Conservation (phyloP, 2,888 invertebrate genomes). For the Sepioteuthis lessoniana region DNA sequence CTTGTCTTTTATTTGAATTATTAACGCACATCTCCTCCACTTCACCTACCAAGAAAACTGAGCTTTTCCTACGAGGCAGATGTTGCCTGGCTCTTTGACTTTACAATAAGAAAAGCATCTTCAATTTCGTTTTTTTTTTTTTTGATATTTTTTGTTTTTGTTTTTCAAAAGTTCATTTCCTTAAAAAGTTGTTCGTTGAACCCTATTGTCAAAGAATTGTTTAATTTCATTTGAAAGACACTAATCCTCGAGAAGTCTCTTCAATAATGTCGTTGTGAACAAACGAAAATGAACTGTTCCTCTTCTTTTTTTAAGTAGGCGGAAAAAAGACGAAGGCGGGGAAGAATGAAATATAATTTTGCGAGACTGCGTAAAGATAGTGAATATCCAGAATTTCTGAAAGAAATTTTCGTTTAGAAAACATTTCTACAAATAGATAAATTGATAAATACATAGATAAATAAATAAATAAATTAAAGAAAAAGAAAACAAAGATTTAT, state of each 20-base stretch:
- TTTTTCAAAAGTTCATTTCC: not conserved
- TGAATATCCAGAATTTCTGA: not conserved
- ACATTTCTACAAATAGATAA: not conserved
- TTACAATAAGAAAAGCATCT: not conserved
- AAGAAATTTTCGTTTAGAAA: not conserved
- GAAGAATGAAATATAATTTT: not conserved
- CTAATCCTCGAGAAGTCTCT: not conserved
- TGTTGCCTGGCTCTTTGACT: not conserved
- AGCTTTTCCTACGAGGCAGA: slow-evolving; percentile 14
- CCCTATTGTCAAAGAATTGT: slow-evolving; percentile 21
- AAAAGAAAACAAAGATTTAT: not conserved
- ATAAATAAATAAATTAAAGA: too few species aligned
- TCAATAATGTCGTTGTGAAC: not conserved
- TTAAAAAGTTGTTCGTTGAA: not conserved
- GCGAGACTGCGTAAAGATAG: not conserved
- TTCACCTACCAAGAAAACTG: not conserved
- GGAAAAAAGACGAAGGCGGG: not conserved
- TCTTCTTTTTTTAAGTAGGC: not conserved
- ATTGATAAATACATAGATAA: too few species aligned
- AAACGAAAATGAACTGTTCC: not conserved
- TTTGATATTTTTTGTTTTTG: not conserved
- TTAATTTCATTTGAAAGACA: not conserved
- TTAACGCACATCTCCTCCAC: not conserved
- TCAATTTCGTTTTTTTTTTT: not conserved
- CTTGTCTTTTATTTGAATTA: not conserved